Conservation (phyloP, 2,888 invertebrate genomes). For the Callyntrura guangdongensis region DNA sequence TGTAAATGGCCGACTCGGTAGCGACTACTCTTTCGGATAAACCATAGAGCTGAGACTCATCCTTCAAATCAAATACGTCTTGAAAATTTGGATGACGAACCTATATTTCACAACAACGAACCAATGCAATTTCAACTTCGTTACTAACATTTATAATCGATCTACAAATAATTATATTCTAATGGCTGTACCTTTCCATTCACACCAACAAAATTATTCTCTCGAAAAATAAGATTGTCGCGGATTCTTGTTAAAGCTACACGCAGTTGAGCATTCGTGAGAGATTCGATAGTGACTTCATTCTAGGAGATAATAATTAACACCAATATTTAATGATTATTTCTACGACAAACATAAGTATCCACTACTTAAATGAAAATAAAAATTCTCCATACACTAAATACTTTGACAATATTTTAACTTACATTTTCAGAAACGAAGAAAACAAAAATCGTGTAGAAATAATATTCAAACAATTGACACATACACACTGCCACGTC, state of each 20-base stretch:
- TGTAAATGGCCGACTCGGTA: constrained; percentile 96
- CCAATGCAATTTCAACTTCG: background rate
- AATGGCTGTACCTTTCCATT: constrained; percentile 81
- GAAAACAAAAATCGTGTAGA: constrained; percentile 94
- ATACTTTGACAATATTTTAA: background rate
- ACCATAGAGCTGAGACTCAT: constrained; percentile 92
- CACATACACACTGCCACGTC: constrained; percentile 88
- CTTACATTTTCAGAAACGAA: constrained; percentile 90
- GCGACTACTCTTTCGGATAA: constrained; percentile 95
- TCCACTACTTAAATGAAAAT: too few relatives aligned
- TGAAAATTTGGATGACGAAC: constrained; percentile 88
- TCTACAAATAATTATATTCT: background rate
- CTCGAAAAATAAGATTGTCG: constrained; percentile 89
- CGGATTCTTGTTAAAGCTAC: constrained; percentile 92
- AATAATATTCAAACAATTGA: constrained; percentile 96
- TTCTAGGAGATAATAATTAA: constrained; percentile 71
- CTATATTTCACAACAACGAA: constrained; percentile 81
- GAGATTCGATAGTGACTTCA: constrained; percentile 82
- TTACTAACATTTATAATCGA: background rate
- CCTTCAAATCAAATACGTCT: constrained; percentile 89
- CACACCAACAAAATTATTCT: constrained; percentile 83
- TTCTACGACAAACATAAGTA: too few relatives aligned
- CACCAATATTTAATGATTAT: too few relatives aligned
- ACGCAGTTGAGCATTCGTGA: constrained; percentile 87
- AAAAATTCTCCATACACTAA: background rate